Conservation (phyloP, 2,797 vertebrate species). For the Karalla daura region DNA sequence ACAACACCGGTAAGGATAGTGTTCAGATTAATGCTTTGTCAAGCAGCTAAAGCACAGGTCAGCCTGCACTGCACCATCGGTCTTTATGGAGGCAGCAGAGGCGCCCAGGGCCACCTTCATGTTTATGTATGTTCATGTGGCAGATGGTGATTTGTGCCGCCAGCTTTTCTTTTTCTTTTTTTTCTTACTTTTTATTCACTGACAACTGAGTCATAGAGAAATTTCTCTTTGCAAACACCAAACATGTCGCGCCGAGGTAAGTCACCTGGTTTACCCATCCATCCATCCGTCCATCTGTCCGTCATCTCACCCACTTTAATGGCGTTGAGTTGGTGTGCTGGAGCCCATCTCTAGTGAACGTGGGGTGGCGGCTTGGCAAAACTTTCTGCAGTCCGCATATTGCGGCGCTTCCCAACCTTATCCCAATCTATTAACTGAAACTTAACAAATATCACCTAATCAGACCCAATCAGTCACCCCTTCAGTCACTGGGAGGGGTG, state of each 20-base stretch:
- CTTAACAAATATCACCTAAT: not conserved
- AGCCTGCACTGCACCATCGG: conserved; percentile 1
- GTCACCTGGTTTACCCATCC: no score
- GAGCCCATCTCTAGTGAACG: no score
- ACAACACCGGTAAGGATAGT: not conserved
- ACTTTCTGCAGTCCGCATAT: no score
- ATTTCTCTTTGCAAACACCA: conserved; percentile 22
- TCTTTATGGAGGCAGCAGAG: conserved; percentile 28
- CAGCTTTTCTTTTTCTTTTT: conserved; percentile 27
- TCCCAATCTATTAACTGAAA: not conserved
- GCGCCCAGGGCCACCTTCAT: conserved; percentile 39
- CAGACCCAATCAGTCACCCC: no score
- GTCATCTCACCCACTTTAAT: no score
- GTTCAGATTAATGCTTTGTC: conserved; percentile 34
- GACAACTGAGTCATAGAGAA: conserved; percentile 21
- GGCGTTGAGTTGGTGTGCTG: no score
- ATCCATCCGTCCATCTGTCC: no score
- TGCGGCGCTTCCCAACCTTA: no score
- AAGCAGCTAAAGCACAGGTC: conserved; percentile 26
- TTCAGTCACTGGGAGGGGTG: not conserved
- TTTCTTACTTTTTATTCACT: conserved; percentile 28
- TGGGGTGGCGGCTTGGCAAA: no score
- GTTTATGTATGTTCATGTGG: conserved; percentile 53
- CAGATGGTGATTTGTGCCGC: conserved; percentile 49
- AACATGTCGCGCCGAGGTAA: no score